These are phyloP conservation scores for Globicephala melas DNA, from an alignment of 2,113 vertebrate species.

Conservation along the genomic window DNA sequence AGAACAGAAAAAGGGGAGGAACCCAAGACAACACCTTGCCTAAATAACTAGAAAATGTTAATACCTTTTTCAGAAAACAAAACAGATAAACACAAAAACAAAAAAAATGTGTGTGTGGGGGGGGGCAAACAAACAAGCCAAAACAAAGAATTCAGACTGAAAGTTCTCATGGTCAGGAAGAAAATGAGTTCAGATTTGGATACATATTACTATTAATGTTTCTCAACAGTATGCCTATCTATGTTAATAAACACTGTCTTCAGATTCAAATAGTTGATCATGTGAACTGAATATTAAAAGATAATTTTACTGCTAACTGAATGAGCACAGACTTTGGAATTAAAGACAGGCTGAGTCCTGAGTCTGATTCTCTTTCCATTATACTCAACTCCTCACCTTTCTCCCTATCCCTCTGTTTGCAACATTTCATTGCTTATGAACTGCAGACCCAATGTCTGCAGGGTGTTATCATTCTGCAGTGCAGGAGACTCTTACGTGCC, in stretches of 20 bases:
- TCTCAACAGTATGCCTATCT: neutral
- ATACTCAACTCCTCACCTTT: neutral
- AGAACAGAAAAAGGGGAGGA: neutral
- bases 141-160: neutral
- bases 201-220: neutral
- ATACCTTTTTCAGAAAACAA: neutral
- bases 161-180: neutral
- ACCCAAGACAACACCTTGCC: rapidly evolving
- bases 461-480: no score
- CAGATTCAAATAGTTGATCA: neutral
- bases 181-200: neutral
- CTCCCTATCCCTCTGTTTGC: neutral
- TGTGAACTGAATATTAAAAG: neutral
- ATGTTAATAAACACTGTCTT: neutral
- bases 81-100: neutral
- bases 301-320: neutral
- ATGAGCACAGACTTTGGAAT: neutral
- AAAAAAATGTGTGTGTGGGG: neutral
- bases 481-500: neutral
- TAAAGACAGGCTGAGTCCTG: neutral
- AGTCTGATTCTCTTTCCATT: neutral
- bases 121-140: neutral
- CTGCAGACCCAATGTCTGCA: neutral
- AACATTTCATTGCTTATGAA: neutral
- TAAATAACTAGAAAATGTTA: neutral